Base-by-base conservation (phyloP, 2,113 vertebrate genomes). In the Channa maculata region DNA sequence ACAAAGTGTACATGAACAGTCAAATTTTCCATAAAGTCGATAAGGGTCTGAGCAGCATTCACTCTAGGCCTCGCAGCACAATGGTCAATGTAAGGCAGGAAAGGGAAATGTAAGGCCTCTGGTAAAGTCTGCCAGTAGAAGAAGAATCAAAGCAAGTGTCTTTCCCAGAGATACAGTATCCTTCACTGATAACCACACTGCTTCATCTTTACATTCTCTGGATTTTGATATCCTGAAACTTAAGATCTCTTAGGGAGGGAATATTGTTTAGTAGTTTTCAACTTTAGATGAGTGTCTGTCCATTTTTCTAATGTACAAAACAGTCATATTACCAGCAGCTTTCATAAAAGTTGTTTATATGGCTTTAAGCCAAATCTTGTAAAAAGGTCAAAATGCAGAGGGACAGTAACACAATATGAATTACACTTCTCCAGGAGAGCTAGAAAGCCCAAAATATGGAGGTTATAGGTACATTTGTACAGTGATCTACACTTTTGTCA, bases 51-150 rank as follows among this genome's bases (percentile, higher is more conserved):
- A 79, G 73, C 67, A 60, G 82, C 4, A 7, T 60, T 75, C 13
- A 2, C 49, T 75, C 51, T 52, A 13, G 49, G 75, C 75, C 78
- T 76, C 2, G 15, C 63, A 34, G 48, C 57, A 70, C 71, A 69
- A 75, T 53, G 74, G 57, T 73, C 54, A 60, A 80, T 70, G 72
- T 89, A 90, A 92, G 89, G 91, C 89, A 91, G 80, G 77, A 64
- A 54, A 52, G 79, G 77, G 71, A 77, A 66, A 49, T 72, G 63
- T 83, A 89, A 91, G 88, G 88, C 88, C 85, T 86, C 83, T 81
- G 88, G 63, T 81, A 80, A 82, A 61, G 55, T 62, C 66, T 74
- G 65, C 52, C 64, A 24, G 77, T 8, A 14, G 72, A 54, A 75
- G 79, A 62, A 88, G 83, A 84, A 77, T 57, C 44, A 2, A 50